Base-by-base conservation (phyloP, 1,140 invertebrate genomes). In the Psilanteris sp. region DNA sequence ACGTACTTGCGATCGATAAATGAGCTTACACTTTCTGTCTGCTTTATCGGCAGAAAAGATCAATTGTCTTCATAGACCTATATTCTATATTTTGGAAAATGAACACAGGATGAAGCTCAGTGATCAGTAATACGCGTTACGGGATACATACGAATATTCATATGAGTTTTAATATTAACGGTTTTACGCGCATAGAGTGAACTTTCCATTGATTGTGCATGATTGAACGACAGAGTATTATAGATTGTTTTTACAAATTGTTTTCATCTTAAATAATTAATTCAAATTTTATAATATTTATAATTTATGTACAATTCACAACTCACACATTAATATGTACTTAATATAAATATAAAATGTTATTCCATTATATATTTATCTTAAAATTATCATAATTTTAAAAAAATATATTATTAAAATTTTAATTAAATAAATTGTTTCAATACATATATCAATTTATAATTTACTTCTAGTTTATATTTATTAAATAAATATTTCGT, bases 81-180 rank as follows among this genome's bases (percentile, higher is more conserved):
- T 55, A 55, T 67, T 64, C 46, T 32, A 24, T 44, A 61, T 61
- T 62, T 50, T 50, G 61, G 61, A 67, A 67, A 67, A 67, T 67
- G 62, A 64, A 50, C 52, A 59, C 50, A 64, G 70, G 70, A 57
- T 73, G 70, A 73, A 73, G 70, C 70, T 77, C 74, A 79, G 78
- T 79, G 27, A 54, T 34, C 54, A 68, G 34, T 74, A 46, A 67
- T 64, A 70, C 78, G 74, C 61, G 34, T 46, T 46, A 27, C 54
- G 62, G 36, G 29, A 64, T 59, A 71, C 64, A 74, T 70, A 62
- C 41, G 44, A 48, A 52, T 41, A 55, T 59, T 62, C 10, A 9
- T 32, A 46, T 27, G 50, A 57, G 48, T 50, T 34, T 32, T 36
- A 6, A 37, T 36, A 32, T 55, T 50, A 61, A 43, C 43, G 44